Evolutionary conservation across 1,140 invertebrate species (phyloP), one percentile per base, ranked within the genome.

Genomic region (Drosophila kepulauana): DNA sequence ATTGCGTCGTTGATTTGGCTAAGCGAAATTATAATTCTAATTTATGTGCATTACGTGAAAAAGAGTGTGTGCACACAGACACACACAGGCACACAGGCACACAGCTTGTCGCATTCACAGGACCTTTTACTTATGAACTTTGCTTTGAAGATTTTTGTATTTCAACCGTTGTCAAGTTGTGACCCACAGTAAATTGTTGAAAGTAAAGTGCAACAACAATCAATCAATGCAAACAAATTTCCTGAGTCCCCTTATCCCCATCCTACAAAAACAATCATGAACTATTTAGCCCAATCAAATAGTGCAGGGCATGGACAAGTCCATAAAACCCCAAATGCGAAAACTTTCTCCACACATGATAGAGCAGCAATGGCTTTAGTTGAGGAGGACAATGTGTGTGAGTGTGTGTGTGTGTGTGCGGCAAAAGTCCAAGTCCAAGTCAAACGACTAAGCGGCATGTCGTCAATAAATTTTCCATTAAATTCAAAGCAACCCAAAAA

Each of bases 381-480:
- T 1, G 43, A 48, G 77, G 48, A 57, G 6, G 65, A 20, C 2
- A 3, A n/a, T 43, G 15, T 58, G 65, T 43, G 85, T 75, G 84
- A 35, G 85, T 75, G 80, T 41, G 85, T 75, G 84, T 41, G 85
- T 75, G 84, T 41, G 85, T 75, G 84, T 41, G 85, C 71, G 85
- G 77, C 84, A 88, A 87, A 84, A 87, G 84, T 88, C 82, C 75
- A 74, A 78, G 75, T 80, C 75, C 85, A 87, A 87, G 84, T 87
- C 84, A 87, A 87, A 87, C 84, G 84, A 88, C 84, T 87, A 87
- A 87, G 84, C 84, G 84, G 84, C 84, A 89, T 87, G 84, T 87
- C 84, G 84, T 87, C 84, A 87, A 87, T 87, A 87, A 87, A 87
- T 87, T 87, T 87, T 87, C 84, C 84, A 87, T 87, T 87, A 87